A percentile compares a stretch with the other conserved stretches of the same genome.
These are phyloP conservation scores for Pseudorectes ferrugineus DNA, from an alignment of 2,113 vertebrate species.

Conservation along the genomic window DNA sequence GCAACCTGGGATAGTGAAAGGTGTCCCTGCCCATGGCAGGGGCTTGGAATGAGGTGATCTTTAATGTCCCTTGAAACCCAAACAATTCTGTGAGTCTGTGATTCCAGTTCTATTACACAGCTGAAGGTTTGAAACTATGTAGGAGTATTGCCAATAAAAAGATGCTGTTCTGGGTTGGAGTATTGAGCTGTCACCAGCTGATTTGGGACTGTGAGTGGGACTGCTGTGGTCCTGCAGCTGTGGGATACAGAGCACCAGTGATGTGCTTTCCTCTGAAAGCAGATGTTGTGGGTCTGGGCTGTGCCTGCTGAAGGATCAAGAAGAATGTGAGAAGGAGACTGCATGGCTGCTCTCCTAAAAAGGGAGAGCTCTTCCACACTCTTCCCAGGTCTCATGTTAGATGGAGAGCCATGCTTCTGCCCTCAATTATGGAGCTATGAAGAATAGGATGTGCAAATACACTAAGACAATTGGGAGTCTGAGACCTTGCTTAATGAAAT, in stretches of 20 bases:
- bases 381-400: neutral
- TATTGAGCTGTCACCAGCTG: neutral
- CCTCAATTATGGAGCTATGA: neutral
- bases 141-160: neutral
- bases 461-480: neutral
- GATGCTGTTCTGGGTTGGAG: neutral
- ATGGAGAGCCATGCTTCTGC: neutral
- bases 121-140: neutral
- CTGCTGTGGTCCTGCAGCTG: neutral
- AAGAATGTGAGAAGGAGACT: neutral
- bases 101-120: accelerated
- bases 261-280: neutral
- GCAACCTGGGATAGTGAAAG: neutral
- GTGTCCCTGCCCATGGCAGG: neutral
- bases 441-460: neutral
- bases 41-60: neutral
- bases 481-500: conserved; percentile 11
- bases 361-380: neutral
- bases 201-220: neutral
- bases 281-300: neutral
- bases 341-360: neutral
- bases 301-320: neutral
- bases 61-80: neutral
- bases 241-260: neutral
- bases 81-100: neutral